phyloP scores from a whole-genome alignment of 2,888 invertebrate genomes.

The Drosophila anomalata region DNA sequence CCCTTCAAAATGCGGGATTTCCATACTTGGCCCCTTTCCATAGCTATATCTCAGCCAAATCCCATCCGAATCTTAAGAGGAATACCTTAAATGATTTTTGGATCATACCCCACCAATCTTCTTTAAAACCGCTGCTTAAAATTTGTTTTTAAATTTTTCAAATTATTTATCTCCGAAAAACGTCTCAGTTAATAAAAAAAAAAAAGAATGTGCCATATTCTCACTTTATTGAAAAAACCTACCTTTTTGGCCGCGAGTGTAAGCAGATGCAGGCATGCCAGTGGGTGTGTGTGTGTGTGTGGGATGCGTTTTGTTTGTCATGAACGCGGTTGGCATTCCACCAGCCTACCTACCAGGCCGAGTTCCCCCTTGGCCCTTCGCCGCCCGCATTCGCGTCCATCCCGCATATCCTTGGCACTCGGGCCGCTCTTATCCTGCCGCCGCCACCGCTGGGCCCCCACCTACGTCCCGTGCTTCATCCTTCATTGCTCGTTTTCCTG shows the following conservation, averaged over 20 bases:
- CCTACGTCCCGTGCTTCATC: slow-evolving; percentile 11
- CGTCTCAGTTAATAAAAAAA: no score
- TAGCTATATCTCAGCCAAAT: no score
- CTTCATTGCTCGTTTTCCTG: slow-evolving; percentile 47
- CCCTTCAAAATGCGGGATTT: no score
- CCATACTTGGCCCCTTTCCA: no score
- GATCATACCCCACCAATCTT: no score
- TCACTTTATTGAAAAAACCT: background rate
- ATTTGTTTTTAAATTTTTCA: no score
- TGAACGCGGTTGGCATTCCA: slow-evolving; percentile 43
- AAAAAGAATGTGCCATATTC: no score
- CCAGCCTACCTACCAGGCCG: slow-evolving; percentile 35
- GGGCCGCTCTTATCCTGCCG: slow-evolving; percentile 3
- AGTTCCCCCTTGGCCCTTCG: background rate
- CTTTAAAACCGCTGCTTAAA: no score
- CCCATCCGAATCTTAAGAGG: no score
- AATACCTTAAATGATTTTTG: no score
- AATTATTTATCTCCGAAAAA: no score
- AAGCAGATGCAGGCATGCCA: slow-evolving; percentile 4
- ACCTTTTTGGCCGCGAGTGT: background rate
- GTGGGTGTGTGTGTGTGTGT: slow-evolving; percentile 26
- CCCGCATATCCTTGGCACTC: slow-evolving; percentile 40
- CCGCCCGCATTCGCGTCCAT: background rate
- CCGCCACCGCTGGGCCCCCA: background rate
- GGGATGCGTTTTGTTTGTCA: slow-evolving; percentile 48